Percentiles rank a stretch among this genome's conserved stretches.
Evolutionary conservation across 2,113 vertebrate genomes (phyloP).

Genomic region (Xenopus borealis): DNA sequence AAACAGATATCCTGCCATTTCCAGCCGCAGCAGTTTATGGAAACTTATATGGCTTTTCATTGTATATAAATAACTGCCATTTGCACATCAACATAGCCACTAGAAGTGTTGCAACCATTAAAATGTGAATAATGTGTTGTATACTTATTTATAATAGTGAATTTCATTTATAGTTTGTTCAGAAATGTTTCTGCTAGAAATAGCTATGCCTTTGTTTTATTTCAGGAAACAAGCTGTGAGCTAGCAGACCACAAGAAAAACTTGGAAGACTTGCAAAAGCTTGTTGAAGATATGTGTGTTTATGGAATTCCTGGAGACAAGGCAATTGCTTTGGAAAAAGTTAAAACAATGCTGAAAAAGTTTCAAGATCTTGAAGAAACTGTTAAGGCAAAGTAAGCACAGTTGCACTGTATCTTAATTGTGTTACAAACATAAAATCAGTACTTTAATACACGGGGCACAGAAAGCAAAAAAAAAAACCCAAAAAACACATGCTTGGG

Average conservation of each 20-base stretch:
- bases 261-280: slow-evolving; percentile 77
- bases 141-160: no score
- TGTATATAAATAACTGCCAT: no score
- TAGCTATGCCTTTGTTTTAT: slow-evolving; percentile 26
- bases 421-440: slow-evolving; percentile 1
- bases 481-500: no score
- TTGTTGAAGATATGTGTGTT: slow-evolving; percentile 79
- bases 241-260: slow-evolving; percentile 76
- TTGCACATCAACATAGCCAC: no score
- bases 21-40: no score
- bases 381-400: slow-evolving; percentile 86
- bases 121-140: no score
- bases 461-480: no score
- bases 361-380: slow-evolving; percentile 86
- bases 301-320: slow-evolving; percentile 77
- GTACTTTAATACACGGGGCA: no score
- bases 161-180: background rate
- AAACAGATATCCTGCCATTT: no score
- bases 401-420: background rate
- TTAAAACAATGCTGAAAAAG: slow-evolving; percentile 81
- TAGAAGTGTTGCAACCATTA: no score
- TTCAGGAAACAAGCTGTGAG: slow-evolving; percentile 81
- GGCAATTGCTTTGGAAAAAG: slow-evolving; percentile 81
- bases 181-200: background rate
- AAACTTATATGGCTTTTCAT: no score